phyloP scores from a whole-genome alignment of 2,113 vertebrate genomes.

The Eleginops maclovinus region DNA sequence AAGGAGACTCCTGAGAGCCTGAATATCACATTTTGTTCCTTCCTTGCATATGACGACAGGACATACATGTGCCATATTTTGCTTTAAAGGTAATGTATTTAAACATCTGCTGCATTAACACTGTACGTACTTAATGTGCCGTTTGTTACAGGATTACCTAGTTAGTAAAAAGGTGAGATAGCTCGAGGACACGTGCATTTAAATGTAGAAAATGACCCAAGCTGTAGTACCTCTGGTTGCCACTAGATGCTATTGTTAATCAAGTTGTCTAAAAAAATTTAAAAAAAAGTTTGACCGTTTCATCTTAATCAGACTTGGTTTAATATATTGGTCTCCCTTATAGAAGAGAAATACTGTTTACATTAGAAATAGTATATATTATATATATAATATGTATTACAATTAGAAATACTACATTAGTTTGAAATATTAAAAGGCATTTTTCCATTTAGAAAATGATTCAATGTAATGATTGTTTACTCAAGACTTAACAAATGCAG shows the following conservation, averaged over 20 bases:
- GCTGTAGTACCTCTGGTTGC: not conserved
- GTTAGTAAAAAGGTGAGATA: no score
- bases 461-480: not conserved
- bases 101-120: not conserved
- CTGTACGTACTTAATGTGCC: not conserved
- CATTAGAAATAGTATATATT: no score
- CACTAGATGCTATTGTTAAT: not conserved
- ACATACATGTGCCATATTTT: not conserved
- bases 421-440: no score
- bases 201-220: not conserved
- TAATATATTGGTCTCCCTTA: not conserved
- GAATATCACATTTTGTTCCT: conserved; percentile 9
- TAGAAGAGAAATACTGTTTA: not conserved
- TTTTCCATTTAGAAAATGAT: not conserved
- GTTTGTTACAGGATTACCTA: not conserved
- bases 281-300: not conserved
- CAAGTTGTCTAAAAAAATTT: no score
- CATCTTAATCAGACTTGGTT: not conserved
- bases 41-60: not conserved
- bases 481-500: not conserved
- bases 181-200: not conserved
- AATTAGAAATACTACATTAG: no score
- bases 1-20: not conserved
- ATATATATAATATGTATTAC: no score
- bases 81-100: not conserved